A percentile compares a stretch with the other conserved stretches of the same genome.
Conservation (phyloP, 2,113 vertebrate species). For the Pseudorhombus dupliciocellatus region DNA sequence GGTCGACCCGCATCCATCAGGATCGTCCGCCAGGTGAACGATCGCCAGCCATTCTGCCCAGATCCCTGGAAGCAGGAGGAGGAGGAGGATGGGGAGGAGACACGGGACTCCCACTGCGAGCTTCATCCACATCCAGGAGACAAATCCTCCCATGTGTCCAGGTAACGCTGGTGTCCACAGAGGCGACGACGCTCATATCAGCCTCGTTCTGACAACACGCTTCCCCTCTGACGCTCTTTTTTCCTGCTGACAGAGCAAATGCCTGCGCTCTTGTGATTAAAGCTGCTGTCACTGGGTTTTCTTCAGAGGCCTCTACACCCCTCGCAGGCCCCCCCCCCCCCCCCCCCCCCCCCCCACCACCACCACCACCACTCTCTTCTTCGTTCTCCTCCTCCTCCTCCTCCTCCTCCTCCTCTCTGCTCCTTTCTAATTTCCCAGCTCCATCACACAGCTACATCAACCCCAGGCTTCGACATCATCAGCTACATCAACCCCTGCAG, state of each 20-base stretch:
- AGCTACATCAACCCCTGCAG: too few relatives aligned
- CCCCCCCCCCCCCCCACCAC: not conserved
- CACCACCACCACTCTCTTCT: not conserved
- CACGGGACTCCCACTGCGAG: not conserved
- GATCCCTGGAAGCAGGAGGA: slow-evolving; percentile 5
- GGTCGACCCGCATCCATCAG: slow-evolving; percentile 49
- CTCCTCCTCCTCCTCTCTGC: slow-evolving; percentile 1
- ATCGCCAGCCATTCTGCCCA: slow-evolving; percentile 6
- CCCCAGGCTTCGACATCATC: slow-evolving; percentile 1
- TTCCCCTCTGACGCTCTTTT: slow-evolving; percentile 28
- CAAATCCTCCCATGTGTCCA: slow-evolving; percentile 7
- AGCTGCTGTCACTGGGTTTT: slow-evolving; percentile 61
- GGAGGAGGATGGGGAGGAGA: slow-evolving; percentile 12
- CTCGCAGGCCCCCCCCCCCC: not conserved
- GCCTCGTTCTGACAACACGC: slow-evolving; percentile 16
- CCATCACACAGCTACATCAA: slow-evolving; percentile 17
- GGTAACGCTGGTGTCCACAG: not conserved
- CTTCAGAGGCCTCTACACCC: slow-evolving; percentile 23
- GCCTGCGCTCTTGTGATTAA: slow-evolving; percentile 56
- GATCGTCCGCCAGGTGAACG: slow-evolving; percentile 28
- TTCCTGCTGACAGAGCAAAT: slow-evolving; percentile 67
- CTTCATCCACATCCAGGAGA: slow-evolving; percentile 9
- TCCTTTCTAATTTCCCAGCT: slow-evolving; percentile 33
- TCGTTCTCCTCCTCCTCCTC: too few relatives aligned
- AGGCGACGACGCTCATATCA: slow-evolving; percentile 7